Evolutionary conservation across 2,113 vertebrate genomes (phyloP).

Genomic region (Mustela nigripes): DNA sequence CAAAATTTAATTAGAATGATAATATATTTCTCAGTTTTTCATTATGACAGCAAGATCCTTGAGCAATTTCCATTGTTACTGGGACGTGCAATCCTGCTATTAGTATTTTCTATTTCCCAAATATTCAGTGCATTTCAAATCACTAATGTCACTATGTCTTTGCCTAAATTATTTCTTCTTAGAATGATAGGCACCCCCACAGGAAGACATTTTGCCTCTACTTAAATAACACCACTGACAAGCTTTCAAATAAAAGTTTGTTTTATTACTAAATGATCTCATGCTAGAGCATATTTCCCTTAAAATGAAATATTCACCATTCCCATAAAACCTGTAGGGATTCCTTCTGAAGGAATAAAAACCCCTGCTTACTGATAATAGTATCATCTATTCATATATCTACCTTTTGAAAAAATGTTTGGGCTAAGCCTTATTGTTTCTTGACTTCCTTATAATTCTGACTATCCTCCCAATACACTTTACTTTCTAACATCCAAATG

Average conservation of each 20-base stretch:
- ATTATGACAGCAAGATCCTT: background rate
- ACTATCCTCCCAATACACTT: background rate
- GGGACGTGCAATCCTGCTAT: background rate
- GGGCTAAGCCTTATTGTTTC: background rate
- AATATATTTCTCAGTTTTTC: background rate
- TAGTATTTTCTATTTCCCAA: constrained; percentile 27
- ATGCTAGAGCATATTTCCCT: background rate
- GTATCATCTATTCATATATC: background rate
- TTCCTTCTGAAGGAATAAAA: constrained; percentile 17
- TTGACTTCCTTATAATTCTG: background rate
- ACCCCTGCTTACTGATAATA: background rate
- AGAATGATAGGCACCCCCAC: background rate
- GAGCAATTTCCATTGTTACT: background rate
- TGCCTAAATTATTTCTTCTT: background rate
- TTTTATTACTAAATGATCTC: constrained; percentile 9
- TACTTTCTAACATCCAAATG: background rate
- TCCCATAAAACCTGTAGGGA: background rate
- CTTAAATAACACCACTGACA: background rate
- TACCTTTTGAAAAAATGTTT: background rate
- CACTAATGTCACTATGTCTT: background rate
- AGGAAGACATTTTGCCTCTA: background rate
- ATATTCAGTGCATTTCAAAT: background rate
- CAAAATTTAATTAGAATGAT: background rate
- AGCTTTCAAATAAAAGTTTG: background rate
- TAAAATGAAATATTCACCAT: background rate